phyloP scores from a whole-genome alignment of 2,888 invertebrate species.

The Cephus runcator region DNA sequence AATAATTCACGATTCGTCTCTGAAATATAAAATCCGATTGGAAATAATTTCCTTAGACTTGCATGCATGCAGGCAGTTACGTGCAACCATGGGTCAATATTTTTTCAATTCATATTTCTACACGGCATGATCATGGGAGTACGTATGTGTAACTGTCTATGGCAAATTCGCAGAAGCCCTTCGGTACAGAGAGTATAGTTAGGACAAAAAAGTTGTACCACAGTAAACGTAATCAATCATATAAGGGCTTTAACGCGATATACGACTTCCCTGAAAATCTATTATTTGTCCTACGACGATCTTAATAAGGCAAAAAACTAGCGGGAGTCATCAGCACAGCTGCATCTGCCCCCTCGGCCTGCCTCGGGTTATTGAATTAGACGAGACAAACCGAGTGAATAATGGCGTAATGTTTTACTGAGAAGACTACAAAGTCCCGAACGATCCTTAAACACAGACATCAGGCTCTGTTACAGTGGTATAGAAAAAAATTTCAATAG shows the following conservation, averaged over 20 bases:
- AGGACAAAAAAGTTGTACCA: background rate
- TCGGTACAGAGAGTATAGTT: background rate
- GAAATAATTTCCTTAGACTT: background rate
- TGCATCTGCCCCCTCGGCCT: slow-evolving; percentile 40
- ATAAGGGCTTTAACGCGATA: background rate
- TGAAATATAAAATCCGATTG: background rate
- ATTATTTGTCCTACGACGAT: slow-evolving; percentile 44
- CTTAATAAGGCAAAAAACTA: slow-evolving; percentile 43
- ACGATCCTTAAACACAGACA: background rate
- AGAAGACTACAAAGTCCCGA: background rate
- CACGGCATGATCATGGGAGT: background rate
- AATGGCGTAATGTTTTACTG: slow-evolving; percentile 3
- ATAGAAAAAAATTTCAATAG: background rate
- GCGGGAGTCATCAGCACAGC: slow-evolving; percentile 39
- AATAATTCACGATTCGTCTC: background rate
- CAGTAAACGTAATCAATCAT: background rate
- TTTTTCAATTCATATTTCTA: background rate
- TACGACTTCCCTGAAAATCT: slow-evolving; percentile 48
- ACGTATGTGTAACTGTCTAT: background rate
- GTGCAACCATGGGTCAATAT: background rate
- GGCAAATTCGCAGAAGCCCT: background rate
- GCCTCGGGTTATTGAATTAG: slow-evolving; percentile 45
- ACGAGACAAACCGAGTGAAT: slow-evolving; percentile 30
- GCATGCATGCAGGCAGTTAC: background rate
- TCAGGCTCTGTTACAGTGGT: background rate